Evolutionary conservation across 2,888 invertebrate species (phyloP).

Genomic region (Pyrochroa serraticornis): DNA sequence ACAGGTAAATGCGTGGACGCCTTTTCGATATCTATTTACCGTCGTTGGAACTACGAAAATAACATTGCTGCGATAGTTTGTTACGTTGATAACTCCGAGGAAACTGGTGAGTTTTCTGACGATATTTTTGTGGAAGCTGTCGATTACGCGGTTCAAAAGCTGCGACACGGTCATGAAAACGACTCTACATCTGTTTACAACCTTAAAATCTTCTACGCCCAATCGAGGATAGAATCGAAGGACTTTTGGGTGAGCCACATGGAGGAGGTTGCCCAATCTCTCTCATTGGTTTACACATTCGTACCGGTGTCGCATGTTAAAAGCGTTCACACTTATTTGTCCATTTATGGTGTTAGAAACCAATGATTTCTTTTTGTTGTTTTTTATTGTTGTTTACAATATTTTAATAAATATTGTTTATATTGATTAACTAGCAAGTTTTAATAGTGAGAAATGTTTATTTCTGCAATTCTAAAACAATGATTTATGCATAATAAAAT

Average conservation of each 20-base stretch:
- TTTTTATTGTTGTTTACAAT: conserved; percentile 17
- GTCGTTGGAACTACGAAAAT: conserved; percentile 89
- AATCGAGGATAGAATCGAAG: conserved; percentile 62
- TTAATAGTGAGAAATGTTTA: conserved; percentile 52
- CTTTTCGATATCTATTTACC: conserved; percentile 81
- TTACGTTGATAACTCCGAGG: conserved; percentile 65
- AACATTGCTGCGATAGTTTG: conserved; percentile 86
- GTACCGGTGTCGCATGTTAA: conserved; percentile 82
- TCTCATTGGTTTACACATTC: conserved; percentile 71
- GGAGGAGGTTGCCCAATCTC: conserved; percentile 61
- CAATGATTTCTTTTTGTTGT: conserved; percentile 57
- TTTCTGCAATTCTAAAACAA: conserved; percentile 56
- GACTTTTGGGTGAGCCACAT: conserved; percentile 57
- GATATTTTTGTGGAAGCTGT: conserved; percentile 64
- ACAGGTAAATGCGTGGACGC: conserved; percentile 85
- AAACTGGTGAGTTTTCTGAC: conserved; percentile 52
- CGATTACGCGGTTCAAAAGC: conserved; percentile 60
- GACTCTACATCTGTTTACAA: conserved; percentile 69
- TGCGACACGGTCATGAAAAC: conserved; percentile 60
- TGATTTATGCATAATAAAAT: conserved; percentile 57
- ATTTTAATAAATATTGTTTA: conserved; percentile 1
- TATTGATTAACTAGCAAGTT: background rate
- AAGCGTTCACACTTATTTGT: conserved; percentile 81
- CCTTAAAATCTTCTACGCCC: conserved; percentile 79
- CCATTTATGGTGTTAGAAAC: conserved; percentile 81